phyloP scores from a whole-genome alignment of 2,797 vertebrate species.

The Percopsis omiscomaycus region DNA sequence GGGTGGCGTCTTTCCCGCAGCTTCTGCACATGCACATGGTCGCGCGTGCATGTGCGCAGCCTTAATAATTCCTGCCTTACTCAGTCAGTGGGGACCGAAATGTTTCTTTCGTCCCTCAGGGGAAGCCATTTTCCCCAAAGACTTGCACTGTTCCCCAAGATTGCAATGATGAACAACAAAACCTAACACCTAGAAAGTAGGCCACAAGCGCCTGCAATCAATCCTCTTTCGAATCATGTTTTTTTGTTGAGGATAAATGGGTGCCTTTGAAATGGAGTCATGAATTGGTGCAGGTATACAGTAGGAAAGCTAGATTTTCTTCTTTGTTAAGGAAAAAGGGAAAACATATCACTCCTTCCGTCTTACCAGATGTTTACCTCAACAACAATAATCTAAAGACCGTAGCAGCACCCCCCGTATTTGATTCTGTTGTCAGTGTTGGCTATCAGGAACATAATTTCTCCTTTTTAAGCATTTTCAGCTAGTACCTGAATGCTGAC shows the following conservation, averaged over 20 bases:
- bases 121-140: constrained; percentile 57
- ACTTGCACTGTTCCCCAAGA: constrained; percentile 55
- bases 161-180: constrained; percentile 72
- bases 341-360: constrained; percentile 7
- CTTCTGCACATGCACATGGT: constrained; percentile 2
- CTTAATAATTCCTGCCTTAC: constrained; percentile 49
- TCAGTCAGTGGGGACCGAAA: constrained; percentile 60
- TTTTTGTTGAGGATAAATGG: constrained; percentile 26
- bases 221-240: constrained; percentile 46
- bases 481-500: constrained; percentile 1
- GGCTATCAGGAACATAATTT: background rate
- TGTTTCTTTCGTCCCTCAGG: constrained; percentile 44
- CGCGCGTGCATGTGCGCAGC: constrained; percentile 16
- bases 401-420: no score
- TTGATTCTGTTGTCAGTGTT: background rate
- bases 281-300: background rate
- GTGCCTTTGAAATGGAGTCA: background rate
- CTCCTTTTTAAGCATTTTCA: background rate
- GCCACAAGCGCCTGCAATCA: constrained; percentile 59
- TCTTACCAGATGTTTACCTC: no score
- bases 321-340: constrained; percentile 28
- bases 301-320: background rate
- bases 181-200: constrained; percentile 70
- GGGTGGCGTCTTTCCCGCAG: background rate
- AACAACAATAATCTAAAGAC: no score